A percentile compares a stretch with the other conserved stretches of the same genome.
These are phyloP conservation scores for Eulemur albifrons DNA, from an alignment of 2,797 vertebrate species.

Conservation along the genomic window DNA sequence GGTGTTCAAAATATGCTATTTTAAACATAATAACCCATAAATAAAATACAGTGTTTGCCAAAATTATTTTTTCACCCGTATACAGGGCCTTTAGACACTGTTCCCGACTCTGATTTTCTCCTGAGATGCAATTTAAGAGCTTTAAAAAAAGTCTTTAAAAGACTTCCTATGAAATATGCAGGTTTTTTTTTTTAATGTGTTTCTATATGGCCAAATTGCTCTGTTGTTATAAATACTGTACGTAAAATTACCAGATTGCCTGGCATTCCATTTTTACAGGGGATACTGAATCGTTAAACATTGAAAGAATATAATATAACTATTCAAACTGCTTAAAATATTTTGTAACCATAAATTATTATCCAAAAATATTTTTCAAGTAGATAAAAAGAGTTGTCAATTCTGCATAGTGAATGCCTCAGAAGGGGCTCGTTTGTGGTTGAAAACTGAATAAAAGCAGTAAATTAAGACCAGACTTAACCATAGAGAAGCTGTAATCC, in stretches of 20 bases:
- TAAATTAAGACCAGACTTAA: conserved; percentile 96
- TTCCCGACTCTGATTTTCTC: conserved; percentile 78
- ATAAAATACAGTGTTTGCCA: conserved; percentile 79
- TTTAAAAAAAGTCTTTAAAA: conserved; percentile 69
- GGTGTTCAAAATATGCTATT: conserved; percentile 77
- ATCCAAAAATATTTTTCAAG: conserved; percentile 91
- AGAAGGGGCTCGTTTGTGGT: conserved; percentile 92
- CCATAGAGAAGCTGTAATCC: conserved; percentile 94
- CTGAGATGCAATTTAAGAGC: conserved; percentile 80
- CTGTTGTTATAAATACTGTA: conserved; percentile 82
- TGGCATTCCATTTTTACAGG: conserved; percentile 82
- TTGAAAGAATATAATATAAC: conserved; percentile 86
- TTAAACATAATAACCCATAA: conserved; percentile 66
- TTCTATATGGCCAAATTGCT: conserved; percentile 79
- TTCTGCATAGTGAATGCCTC: conserved; percentile 89
- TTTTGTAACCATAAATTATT: conserved; percentile 90
- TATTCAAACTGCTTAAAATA: conserved; percentile 88
- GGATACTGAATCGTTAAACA: conserved; percentile 84
- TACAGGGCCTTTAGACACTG: conserved; percentile 69
- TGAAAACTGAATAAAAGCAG: conserved; percentile 94
- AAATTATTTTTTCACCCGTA: conserved; percentile 69
- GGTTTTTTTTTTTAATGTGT: conserved; percentile 66
- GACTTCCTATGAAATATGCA: conserved; percentile 79
- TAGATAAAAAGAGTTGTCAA: conserved; percentile 92
- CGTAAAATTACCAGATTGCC: conserved; percentile 82